These are phyloP conservation scores for Dermochelys coriacea DNA, from an alignment of 2,797 vertebrate species.

Conservation along the genomic window DNA sequence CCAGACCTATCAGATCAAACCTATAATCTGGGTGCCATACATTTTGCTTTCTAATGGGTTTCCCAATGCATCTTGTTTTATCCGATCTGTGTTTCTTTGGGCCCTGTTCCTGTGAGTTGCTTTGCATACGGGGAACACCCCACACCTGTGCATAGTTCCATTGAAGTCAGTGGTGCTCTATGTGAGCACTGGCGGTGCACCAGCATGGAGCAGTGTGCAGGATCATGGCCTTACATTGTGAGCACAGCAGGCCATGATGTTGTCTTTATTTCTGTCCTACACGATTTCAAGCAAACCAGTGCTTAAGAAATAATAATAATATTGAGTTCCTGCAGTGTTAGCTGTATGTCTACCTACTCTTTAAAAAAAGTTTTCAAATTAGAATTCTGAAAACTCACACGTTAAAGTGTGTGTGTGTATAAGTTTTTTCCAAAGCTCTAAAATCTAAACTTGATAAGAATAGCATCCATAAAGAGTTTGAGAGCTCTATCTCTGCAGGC, in stretches of 20 bases:
- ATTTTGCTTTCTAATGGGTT: slow-evolving; percentile 17
- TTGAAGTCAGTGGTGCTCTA: not conserved
- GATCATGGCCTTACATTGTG: not conserved
- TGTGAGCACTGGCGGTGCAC: not conserved
- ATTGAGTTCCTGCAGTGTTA: not conserved
- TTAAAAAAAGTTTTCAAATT: slow-evolving; percentile 11
- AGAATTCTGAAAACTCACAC: slow-evolving; percentile 5
- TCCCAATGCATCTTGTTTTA: not conserved
- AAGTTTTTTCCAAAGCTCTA: not conserved
- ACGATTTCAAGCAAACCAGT: accelerated
- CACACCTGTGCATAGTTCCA: not conserved
- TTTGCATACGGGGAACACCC: not conserved
- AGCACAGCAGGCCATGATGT: not conserved
- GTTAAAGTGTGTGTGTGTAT: not conserved
- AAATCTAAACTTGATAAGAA: slow-evolving; percentile 9
- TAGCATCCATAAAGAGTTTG: not conserved
- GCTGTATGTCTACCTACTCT: slow-evolving; percentile 13
- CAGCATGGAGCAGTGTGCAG: not conserved
- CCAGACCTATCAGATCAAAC: not conserved
- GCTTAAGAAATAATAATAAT: not conserved
- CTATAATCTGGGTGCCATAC: not conserved
- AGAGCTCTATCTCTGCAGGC: not conserved
- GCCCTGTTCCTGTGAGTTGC: slow-evolving; percentile 5
- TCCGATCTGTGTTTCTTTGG: slow-evolving; percentile 11
- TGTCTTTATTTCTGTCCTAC: not conserved